Conservation (phyloP, 1,140 invertebrate genomes). For the Trissolcus basalis region DNA sequence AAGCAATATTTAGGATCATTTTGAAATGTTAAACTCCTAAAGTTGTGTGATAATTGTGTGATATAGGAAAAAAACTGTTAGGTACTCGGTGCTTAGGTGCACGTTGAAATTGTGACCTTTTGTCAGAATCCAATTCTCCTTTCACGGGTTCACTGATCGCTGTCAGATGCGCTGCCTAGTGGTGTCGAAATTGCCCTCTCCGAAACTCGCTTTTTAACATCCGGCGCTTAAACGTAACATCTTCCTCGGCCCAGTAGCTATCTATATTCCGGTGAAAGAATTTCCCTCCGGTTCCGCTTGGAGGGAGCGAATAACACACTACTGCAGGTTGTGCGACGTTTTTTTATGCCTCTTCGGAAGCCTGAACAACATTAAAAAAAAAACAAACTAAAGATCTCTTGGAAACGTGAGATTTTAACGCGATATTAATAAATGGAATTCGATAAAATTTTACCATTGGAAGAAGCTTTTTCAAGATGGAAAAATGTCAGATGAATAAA, state of each 20-base stretch:
- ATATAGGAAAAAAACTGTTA: too few species aligned
- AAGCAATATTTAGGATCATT: too few species aligned
- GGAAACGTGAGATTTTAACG: conserved; percentile 1
- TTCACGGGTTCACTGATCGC: conserved; percentile 54
- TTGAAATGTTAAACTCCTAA: too few species aligned
- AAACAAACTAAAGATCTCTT: neutral
- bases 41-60: too few species aligned
- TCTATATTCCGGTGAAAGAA: conserved; percentile 16
- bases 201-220: conserved; percentile 30
- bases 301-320: neutral
- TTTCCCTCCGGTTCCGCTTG: conserved; percentile 3
- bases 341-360: neutral
- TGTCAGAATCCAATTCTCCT: conserved; percentile 45
- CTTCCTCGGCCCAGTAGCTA: too few species aligned
- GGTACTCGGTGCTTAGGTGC: too few species aligned
- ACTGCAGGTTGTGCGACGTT: conserved; percentile 17
- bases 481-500: too few species aligned
- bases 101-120: conserved; percentile 27
- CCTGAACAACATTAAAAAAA: too few species aligned
- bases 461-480: too few species aligned
- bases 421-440: too few species aligned
- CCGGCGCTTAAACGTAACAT: neutral
- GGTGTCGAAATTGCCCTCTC: conserved; percentile 35
- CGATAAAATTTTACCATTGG: too few species aligned
- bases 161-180: conserved; percentile 24